A percentile compares a stretch with the other conserved stretches of the same genome.
phyloP scores from a whole-genome alignment of 2,888 invertebrate genomes.

The Entomobrya multifasciata region DNA sequence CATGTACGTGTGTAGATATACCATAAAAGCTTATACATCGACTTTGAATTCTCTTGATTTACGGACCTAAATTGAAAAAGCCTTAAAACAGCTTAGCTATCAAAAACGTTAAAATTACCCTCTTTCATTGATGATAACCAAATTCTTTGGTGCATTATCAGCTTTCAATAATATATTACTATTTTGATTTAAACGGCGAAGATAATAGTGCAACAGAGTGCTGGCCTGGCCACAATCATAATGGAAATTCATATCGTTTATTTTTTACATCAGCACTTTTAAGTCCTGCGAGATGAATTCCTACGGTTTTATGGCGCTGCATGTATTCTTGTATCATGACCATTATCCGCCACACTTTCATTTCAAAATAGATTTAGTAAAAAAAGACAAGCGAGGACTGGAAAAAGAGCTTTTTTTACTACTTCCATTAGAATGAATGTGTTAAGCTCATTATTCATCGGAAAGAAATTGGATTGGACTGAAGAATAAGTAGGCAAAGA shows the following conservation, averaged over 20 bases:
- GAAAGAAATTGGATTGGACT: conserved; percentile 59
- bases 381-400: neutral
- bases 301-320: conserved; percentile 44
- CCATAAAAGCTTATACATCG: no score
- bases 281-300: conserved; percentile 30
- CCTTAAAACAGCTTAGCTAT: no score
- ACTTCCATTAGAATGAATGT: conserved; percentile 62
- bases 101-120: no score
- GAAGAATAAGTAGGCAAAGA: conserved; percentile 27
- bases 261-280: conserved; percentile 32
- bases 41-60: no score
- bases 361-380: conserved; percentile 28
- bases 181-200: neutral
- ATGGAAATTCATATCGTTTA: conserved; percentile 48
- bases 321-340: conserved; percentile 8
- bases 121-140: conserved; percentile 14
- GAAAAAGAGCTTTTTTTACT: conserved; percentile 53
- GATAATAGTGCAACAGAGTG: neutral
- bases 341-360: conserved; percentile 52
- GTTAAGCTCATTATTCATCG: conserved; percentile 68
- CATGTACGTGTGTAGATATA: no score
- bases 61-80: no score
- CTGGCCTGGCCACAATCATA: neutral
- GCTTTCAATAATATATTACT: conserved; percentile 15
- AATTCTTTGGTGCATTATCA: conserved; percentile 20